These are phyloP conservation scores for Nixonia krombeini DNA, from an alignment of 1,140 invertebrate genomes.

Conservation along the genomic window DNA sequence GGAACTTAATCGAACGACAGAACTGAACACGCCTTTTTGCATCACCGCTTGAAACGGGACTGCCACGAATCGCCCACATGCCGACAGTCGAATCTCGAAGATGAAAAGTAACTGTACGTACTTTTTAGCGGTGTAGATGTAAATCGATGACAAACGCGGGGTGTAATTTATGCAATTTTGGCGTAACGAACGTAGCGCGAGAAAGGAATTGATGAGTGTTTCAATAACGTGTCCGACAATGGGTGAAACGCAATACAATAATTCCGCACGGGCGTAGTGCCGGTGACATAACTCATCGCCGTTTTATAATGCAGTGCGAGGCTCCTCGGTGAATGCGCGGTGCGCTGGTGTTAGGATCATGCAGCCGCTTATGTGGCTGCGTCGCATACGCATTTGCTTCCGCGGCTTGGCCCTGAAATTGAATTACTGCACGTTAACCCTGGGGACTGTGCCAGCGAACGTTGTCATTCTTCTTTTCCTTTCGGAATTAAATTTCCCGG, in stretches of 20 bases:
- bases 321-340: conserved; percentile 43
- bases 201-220: conserved; percentile 18
- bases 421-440: conserved; percentile 32
- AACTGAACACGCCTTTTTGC: too few relatives aligned
- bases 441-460: conserved; percentile 17
- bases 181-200: conserved; percentile 1
- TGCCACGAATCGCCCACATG: too few relatives aligned
- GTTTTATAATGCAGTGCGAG: conserved; percentile 52
- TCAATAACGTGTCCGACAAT: conserved; percentile 24
- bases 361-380: conserved; percentile 24
- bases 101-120: too few relatives aligned
- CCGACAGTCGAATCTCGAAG: too few relatives aligned
- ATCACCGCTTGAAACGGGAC: too few relatives aligned
- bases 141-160: too few relatives aligned
- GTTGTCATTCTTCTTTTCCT: conserved; percentile 31
- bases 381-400: conserved; percentile 20
- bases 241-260: conserved; percentile 16
- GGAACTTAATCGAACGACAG: too few relatives aligned
- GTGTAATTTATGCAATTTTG: too few relatives aligned
- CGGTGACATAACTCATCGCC: conserved; percentile 51
- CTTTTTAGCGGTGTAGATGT: too few relatives aligned
- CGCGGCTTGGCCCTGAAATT: conserved; percentile 27
- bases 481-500: conserved; percentile 31
- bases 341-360: conserved; percentile 26
- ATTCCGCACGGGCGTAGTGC: conserved; percentile 11